Evolutionary conservation across 2,888 invertebrate species (phyloP), one percentile per base, ranked within the genome.

Genomic region (Pelosia muscerda): DNA sequence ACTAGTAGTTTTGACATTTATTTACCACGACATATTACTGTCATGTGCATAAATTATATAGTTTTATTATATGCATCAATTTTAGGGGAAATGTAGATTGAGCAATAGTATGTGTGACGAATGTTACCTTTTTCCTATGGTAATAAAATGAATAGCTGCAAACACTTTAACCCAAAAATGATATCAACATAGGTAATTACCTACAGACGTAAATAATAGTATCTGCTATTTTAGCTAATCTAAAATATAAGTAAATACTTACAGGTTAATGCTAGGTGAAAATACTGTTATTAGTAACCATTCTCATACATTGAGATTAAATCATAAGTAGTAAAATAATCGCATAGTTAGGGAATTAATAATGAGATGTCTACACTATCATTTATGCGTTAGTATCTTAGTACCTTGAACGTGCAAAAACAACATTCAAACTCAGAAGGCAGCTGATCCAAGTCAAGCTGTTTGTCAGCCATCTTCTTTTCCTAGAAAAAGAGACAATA

Each of bases 351-450:
- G 66, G 49, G 73, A 65, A 74, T 74, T 76, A 79, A 73, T 72
- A 77, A 80, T 75, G 73, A 73, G 62, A 67, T 65, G 15, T 69
- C 69, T 74, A 79, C 69, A 66, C 67, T 69, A 67, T 68, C 60
- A 64, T 66, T 68, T 71, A 72, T 56, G 63, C 65, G 79, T 93
- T 94, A 93, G 90, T 90, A 81, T 87, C 86, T 94, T 93, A 94
- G 93, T 97, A 98, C 98, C 98, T 98, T 98, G 94, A 97, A 97
- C 95, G 97, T 98, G 97, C 98, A 98, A 97, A 98, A 98, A 97
- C 98, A 98, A 97, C 98, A 98, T 96, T 98, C 98, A 96, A 98
- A 98, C 96, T 98, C 98, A 96, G 97, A 98, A 95, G 98, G 98
- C 95, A 98, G 96, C 96, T 98, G 98, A 96, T 98, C 97, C 95